Conservation (phyloP, 2,113 vertebrate genomes). For the Onychorhynchus coronatus region DNA sequence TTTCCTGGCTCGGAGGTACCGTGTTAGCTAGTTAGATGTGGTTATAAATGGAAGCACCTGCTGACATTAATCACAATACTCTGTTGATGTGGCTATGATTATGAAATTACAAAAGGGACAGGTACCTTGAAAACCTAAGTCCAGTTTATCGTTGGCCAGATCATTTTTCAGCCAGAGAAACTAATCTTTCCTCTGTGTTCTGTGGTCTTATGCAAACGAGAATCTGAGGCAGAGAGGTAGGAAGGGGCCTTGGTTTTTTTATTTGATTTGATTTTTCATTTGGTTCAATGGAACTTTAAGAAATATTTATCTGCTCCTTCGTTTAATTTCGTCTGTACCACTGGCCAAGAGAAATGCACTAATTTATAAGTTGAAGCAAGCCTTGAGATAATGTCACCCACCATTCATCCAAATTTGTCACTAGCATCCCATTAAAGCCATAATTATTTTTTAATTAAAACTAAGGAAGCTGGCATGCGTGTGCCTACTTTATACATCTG, state of each 20-base stretch:
- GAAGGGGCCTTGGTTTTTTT: not conserved
- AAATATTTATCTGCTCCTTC: constrained; percentile 66
- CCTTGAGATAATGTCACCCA: constrained; percentile 81
- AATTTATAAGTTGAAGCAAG: constrained; percentile 76
- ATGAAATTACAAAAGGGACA: not conserved
- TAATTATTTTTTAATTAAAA: constrained; percentile 90
- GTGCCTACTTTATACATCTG: constrained; percentile 84
- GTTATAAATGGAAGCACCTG: constrained; percentile 40
- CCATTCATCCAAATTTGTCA: constrained; percentile 83
- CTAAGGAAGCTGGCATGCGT: constrained; percentile 81
- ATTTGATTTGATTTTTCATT: constrained; percentile 48
- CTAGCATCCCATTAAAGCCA: constrained; percentile 81
- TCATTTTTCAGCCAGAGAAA: not conserved
- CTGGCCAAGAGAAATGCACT: constrained; percentile 72
- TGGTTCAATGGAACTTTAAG: constrained; percentile 54
- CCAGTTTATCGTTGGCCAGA: not conserved
- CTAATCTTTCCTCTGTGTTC: not conserved
- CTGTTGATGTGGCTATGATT: not conserved
- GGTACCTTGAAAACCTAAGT: not conserved
- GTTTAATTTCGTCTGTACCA: constrained; percentile 69
- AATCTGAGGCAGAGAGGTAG: not conserved
- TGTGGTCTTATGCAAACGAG: not conserved
- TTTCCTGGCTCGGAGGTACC: not conserved
- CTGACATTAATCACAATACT: constrained; percentile 22
- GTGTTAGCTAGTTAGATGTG: not conserved